Evolutionary conservation across 1,140 invertebrate genomes (phyloP), one percentile per base, ranked within the genome.

Genomic region (Calephelis nemesis): DNA sequence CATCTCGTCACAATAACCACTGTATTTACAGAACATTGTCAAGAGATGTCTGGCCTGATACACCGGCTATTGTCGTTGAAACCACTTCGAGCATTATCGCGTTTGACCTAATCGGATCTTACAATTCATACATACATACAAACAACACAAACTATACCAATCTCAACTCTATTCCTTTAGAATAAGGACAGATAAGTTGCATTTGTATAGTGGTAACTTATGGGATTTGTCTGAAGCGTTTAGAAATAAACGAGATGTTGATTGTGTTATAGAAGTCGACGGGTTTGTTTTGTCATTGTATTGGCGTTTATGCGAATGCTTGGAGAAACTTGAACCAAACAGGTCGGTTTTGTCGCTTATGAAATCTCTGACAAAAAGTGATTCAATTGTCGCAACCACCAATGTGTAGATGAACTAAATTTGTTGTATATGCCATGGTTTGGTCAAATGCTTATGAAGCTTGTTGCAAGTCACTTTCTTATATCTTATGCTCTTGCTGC

Each of bases 41-140:
- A 68, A 67, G 69, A 74, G 76, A 82, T 80, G 73, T 74, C 68
- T 71, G 49, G 19, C 63, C 72, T 39, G 79, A 84, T 83, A 81
- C 75, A 73, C 63, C 76, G 64, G 13, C 65, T 71, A 80, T 85
- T 83, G 82, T 83, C 80, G 72, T 47, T 47, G 62, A 47, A 58
- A 45, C 42, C 64, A 79, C 77, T 81, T 58, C 70, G 54, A 45
- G 65, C 77, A 82, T 83, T 85, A 83, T 86, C 84, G 78, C 77
- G 77, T 82, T 76, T 77, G 75, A 74, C 82, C 81, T 84, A 84
- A 86, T 86, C 84, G 84, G 84, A 84, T 86, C 82, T 80, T 70
- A 69, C 69, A 69, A 73, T 75, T 71, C 65, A 71, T 68, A 68
- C 74, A 50, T 12, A 62, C 58, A 47, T 1, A 5, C 49, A n/a